These are phyloP conservation scores for Mizuhopecten yessoensis DNA, from an alignment of 1,140 invertebrate species.

Conservation along the genomic window DNA sequence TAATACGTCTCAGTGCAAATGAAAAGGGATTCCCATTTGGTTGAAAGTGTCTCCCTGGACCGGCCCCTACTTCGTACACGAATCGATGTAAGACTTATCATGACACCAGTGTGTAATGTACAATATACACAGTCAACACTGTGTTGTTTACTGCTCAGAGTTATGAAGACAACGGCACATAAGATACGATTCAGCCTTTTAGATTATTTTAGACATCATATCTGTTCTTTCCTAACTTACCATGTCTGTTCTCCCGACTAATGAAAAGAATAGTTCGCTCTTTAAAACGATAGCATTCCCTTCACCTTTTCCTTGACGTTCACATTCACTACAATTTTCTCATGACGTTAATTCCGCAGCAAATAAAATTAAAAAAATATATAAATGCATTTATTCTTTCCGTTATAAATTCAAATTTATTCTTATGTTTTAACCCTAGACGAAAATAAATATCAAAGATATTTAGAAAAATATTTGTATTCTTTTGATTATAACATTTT, in stretches of 20 bases:
- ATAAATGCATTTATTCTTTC: too few relatives aligned
- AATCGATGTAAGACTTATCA: too few relatives aligned
- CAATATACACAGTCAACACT: too few relatives aligned
- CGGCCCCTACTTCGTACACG: too few relatives aligned
- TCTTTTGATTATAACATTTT: not conserved
- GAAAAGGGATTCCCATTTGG: too few relatives aligned
- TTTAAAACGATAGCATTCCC: not conserved
- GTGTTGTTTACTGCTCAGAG: not conserved
- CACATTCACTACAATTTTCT: constrained; percentile 24
- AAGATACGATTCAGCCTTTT: not conserved
- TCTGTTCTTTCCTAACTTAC: not conserved
- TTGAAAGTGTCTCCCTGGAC: too few relatives aligned
- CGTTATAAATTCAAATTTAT: too few relatives aligned
- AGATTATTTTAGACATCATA: not conserved
- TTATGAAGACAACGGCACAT: not conserved
- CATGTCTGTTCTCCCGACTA: not conserved
- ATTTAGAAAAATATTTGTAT: too few relatives aligned
- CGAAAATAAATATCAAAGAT: too few relatives aligned
- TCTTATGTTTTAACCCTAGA: too few relatives aligned
- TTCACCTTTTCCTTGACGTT: not conserved
- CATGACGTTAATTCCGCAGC: not conserved
- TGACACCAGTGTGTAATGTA: not conserved
- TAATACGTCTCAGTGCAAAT: too few relatives aligned
- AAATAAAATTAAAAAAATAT: not conserved
- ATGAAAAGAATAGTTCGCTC: not conserved